These are phyloP conservation scores for Petrolisthes cinctipes DNA, from an alignment of 2,888 invertebrate species.

Conservation along the genomic window DNA sequence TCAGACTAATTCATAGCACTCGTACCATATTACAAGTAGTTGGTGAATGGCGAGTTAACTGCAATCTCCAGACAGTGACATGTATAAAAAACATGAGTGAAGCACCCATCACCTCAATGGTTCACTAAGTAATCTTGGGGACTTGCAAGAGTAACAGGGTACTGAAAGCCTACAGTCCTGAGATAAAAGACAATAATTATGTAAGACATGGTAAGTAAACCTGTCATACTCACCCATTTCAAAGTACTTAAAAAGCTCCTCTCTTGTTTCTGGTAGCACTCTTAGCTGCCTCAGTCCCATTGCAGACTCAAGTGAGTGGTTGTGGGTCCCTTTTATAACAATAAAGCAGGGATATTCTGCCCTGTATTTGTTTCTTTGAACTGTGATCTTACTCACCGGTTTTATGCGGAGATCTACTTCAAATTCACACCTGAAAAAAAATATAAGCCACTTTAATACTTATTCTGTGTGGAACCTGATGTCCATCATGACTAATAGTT, in stretches of 20 bases:
- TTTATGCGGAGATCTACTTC: neutral
- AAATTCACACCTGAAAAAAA: neutral
- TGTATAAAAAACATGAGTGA: too few relatives aligned
- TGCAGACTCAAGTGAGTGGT: conserved; percentile 3
- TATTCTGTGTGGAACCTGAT: neutral
- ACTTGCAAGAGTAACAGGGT: too few relatives aligned
- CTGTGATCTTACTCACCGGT: neutral
- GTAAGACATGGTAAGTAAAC: too few relatives aligned
- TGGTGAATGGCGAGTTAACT: too few relatives aligned
- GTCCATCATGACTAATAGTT: neutral
- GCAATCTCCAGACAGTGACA: too few relatives aligned
- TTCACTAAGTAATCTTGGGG: too few relatives aligned
- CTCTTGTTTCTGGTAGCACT: neutral
- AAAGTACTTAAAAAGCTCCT: neutral
- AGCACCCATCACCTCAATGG: too few relatives aligned
- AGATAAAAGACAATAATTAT: too few relatives aligned
- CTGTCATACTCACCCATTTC: too few relatives aligned
- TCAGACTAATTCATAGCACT: too few relatives aligned
- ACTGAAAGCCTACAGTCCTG: too few relatives aligned
- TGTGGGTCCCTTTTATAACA: conserved; percentile 2
- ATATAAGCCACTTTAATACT: neutral
- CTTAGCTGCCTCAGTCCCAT: neutral
- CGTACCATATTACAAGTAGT: too few relatives aligned
- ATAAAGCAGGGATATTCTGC: conserved; percentile 9
- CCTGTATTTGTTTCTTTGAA: neutral